phyloP scores from a whole-genome alignment of 2,113 vertebrate genomes.

The Pseudorasbora parva region DNA sequence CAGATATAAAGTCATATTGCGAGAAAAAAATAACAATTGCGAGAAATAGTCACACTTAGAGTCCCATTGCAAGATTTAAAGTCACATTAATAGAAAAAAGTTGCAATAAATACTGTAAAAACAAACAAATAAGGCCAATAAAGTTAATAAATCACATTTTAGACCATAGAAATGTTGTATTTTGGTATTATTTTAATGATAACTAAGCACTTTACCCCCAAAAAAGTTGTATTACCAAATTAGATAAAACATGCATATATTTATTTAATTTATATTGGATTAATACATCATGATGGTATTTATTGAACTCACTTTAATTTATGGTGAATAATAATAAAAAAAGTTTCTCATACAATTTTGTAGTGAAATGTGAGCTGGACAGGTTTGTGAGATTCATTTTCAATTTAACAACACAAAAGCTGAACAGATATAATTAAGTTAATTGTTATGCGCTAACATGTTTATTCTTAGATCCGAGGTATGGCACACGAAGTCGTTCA shows the following conservation, averaged over 20 bases:
- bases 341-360: background rate
- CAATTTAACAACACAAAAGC: background rate
- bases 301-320: background rate
- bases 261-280: too few species aligned
- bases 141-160: background rate
- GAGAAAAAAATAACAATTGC: too few species aligned
- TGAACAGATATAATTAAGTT: background rate
- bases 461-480: constrained; percentile 21
- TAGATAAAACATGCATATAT: too few species aligned
- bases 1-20: too few species aligned
- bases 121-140: background rate
- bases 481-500: background rate
- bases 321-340: background rate
- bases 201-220: background rate
- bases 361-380: background rate
- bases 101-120: background rate
- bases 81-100: background rate
- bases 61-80: background rate
- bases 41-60: too few species aligned
- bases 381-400: background rate
- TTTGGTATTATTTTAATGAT: background rate
- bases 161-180: background rate
- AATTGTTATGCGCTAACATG: background rate
- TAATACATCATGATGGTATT: too few species aligned
- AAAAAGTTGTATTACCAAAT: too few species aligned